Conservation (phyloP, 23 tunicate genomes). For the Oikopleura dioica region DNA sequence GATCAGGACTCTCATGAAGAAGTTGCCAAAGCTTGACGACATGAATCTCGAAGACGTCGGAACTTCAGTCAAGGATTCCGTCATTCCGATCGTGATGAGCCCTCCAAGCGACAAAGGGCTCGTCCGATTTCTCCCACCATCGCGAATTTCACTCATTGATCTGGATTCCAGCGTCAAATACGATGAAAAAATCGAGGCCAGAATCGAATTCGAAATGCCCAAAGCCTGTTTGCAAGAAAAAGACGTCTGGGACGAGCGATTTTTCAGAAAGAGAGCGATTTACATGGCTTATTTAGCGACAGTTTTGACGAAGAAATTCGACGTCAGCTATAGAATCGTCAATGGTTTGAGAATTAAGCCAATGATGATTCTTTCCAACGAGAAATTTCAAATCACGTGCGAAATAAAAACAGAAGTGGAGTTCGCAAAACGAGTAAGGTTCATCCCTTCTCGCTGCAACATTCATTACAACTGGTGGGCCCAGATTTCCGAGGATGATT, state of each 20-base stretch:
- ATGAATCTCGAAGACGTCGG: neutral
- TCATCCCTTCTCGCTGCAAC: neutral
- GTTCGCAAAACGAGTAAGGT: neutral
- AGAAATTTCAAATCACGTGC: neutral
- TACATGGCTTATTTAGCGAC: conserved; percentile 32
- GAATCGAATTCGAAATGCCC: neutral
- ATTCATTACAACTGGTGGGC: neutral
- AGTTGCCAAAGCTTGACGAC: neutral
- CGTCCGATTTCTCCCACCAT: conserved; percentile 22
- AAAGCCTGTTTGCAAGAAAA: conserved; percentile 35
- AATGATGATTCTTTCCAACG: neutral
- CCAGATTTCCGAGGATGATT: neutral
- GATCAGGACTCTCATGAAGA: neutral
- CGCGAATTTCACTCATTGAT: neutral
- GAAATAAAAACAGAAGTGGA: neutral
- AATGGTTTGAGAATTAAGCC: neutral
- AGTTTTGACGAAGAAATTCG: neutral
- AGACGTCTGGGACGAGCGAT: conserved; percentile 36
- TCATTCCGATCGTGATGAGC: conserved; percentile 21
- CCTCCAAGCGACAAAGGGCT: conserved; percentile 26
- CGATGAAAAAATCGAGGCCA: neutral
- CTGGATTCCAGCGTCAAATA: neutral
- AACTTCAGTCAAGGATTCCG: neutral
- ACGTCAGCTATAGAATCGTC: neutral
- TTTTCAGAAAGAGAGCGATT: conserved; percentile 38